A percentile compares a stretch with the other conserved stretches of the same genome.
Conservation (phyloP, 2,797 vertebrate genomes). For the Chromobotia macracanthus region DNA sequence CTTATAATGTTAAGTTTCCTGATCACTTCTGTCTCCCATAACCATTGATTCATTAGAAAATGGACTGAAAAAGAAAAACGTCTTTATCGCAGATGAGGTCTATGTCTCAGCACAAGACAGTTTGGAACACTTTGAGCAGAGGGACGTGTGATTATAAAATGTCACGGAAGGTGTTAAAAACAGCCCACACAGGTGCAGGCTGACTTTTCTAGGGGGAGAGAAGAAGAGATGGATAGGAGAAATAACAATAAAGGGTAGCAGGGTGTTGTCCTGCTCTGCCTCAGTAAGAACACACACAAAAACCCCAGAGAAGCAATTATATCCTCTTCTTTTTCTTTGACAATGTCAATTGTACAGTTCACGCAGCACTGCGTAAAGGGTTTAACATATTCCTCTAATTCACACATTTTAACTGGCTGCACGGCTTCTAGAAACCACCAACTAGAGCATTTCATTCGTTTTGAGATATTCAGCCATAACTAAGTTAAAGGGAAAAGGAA, state of each 20-base stretch:
- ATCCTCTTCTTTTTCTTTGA: slow-evolving; percentile 70
- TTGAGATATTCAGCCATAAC: slow-evolving; percentile 18
- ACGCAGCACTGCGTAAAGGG: slow-evolving; percentile 58
- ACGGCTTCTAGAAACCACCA: slow-evolving; percentile 19
- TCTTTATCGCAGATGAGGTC: slow-evolving; percentile 51
- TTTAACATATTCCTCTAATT: slow-evolving; percentile 64
- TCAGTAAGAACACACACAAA: slow-evolving; percentile 62
- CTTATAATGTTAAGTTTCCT: slow-evolving; percentile 26
- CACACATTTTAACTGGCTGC: slow-evolving; percentile 62
- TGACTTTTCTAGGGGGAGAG: slow-evolving; percentile 21
- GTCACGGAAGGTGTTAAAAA: slow-evolving; percentile 56
- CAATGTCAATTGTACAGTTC: slow-evolving; percentile 56
- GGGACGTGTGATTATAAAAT: slow-evolving; percentile 54
- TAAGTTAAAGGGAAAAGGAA: slow-evolving; percentile 3
- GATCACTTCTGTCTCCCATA: slow-evolving; percentile 32
- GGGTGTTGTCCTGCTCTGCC: slow-evolving; percentile 67
- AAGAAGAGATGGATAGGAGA: slow-evolving; percentile 23
- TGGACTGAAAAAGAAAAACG: slow-evolving; percentile 18
- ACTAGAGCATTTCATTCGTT: slow-evolving; percentile 12
- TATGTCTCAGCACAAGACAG: slow-evolving; percentile 53
- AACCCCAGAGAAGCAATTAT: slow-evolving; percentile 68
- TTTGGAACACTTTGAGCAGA: slow-evolving; percentile 59
- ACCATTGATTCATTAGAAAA: slow-evolving; percentile 44
- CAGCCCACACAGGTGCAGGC: slow-evolving; percentile 59
- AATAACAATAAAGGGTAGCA: slow-evolving; percentile 37